phyloP scores from a whole-genome alignment of 2,797 vertebrate genomes.

The Gadopsis marmoratus region DNA sequence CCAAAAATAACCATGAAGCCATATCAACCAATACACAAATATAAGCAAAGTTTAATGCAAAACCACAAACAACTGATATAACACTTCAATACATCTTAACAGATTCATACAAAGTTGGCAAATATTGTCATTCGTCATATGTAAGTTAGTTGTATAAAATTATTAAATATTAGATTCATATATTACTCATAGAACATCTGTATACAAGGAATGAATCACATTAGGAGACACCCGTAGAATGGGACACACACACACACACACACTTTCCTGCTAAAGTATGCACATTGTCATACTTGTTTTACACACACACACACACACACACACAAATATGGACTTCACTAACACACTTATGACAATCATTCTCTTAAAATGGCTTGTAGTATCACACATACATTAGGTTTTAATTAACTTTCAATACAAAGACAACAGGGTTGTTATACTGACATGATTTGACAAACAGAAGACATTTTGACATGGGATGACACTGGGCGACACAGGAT shows the following conservation, averaged over 20 bases:
- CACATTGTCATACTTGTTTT: neutral
- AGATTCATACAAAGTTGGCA: conserved; percentile 84
- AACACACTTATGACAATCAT: conserved; percentile 53
- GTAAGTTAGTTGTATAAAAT: conserved; percentile 91
- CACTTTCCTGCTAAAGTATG: neutral
- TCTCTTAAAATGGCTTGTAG: conserved; percentile 60
- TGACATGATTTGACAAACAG: conserved; percentile 61
- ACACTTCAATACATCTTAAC: conserved; percentile 81
- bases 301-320: neutral
- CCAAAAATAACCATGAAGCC: conserved; percentile 67
- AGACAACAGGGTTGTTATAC: conserved; percentile 67
- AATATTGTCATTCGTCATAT: conserved; percentile 84
- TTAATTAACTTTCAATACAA: conserved; percentile 69
- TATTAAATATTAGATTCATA: conserved; percentile 92
- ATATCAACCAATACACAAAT: conserved; percentile 73
- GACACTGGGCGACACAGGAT: conserved; percentile 59
- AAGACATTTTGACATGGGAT: conserved; percentile 70
- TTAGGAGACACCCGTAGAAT: conserved; percentile 86
- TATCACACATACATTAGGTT: conserved; percentile 61
- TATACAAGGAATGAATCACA: conserved; percentile 87
- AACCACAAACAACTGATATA: conserved; percentile 82
- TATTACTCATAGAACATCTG: conserved; percentile 91
- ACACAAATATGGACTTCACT: conserved; percentile 36
- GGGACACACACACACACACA: conserved; percentile 54
- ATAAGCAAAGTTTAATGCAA: conserved; percentile 86